Evolutionary conservation across 2,888 invertebrate genomes (phyloP).

Genomic region (Kuschelorhynchus macadamiae): DNA sequence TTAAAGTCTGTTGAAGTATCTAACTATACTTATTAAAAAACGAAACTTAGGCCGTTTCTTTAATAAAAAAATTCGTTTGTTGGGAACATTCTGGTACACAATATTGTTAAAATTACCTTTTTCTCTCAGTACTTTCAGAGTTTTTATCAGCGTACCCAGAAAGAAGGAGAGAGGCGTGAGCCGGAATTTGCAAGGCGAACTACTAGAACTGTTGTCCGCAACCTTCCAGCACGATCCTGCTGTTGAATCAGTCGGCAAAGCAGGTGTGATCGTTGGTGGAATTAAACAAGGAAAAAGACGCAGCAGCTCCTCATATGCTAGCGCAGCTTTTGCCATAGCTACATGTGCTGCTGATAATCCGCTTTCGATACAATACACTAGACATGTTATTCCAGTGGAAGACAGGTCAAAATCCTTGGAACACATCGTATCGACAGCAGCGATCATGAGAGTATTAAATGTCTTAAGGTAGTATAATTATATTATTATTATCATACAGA

Average conservation of each 20-base stretch:
- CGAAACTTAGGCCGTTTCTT: no score
- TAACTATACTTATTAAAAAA: no score
- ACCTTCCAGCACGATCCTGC: constrained; percentile 76
- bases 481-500: constrained; percentile 10
- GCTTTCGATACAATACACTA: constrained; percentile 73
- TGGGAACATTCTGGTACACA: no score
- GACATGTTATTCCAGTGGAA: constrained; percentile 63
- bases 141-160: constrained; percentile 41
- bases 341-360: constrained; percentile 91
- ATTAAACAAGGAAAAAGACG: constrained; percentile 89
- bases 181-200: constrained; percentile 29
- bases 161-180: constrained; percentile 39
- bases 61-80: no score
- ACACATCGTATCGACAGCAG: constrained; percentile 91
- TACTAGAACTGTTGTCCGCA: constrained; percentile 69
- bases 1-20: no score
- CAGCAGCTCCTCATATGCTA: constrained; percentile 89
- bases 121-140: constrained; percentile 38
- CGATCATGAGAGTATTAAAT: constrained; percentile 92
- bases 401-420: constrained; percentile 76
- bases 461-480: constrained; percentile 75
- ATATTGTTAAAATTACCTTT: no score
- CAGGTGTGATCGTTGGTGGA: constrained; percentile 92
- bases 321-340: constrained; percentile 92
- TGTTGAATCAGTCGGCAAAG: constrained; percentile 75